Evolutionary conservation across 2,888 invertebrate genomes (phyloP).

Genomic region (Drosophila eohydei): DNA sequence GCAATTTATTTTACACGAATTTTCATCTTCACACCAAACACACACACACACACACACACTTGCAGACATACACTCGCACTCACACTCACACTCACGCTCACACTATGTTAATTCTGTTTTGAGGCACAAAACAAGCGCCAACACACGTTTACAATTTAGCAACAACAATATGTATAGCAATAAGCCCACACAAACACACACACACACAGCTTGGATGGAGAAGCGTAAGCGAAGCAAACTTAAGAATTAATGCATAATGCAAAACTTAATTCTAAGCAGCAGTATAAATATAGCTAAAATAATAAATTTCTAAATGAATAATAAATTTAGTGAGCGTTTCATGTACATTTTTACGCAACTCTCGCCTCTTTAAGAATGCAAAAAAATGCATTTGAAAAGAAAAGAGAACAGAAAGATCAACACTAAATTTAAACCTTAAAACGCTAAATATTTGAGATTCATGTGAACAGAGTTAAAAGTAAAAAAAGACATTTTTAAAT

Average conservation of each 20-base stretch:
- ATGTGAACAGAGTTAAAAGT: constrained; percentile 43
- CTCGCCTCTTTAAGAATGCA: constrained; percentile 8
- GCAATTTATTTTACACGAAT: constrained; percentile 40
- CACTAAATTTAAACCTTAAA: constrained; percentile 11
- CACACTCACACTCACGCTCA: not conserved
- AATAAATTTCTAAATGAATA: constrained; percentile 81
- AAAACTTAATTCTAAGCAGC: constrained; percentile 70
- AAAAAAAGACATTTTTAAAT: constrained; percentile 50
- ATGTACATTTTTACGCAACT: constrained; percentile 71
- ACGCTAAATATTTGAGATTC: constrained; percentile 39
- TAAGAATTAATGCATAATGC: constrained; percentile 64
- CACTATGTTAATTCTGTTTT: constrained; percentile 11
- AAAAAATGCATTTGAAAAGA: not conserved
- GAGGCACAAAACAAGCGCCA: constrained; percentile 27
- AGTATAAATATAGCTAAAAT: constrained; percentile 76
- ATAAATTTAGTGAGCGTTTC: constrained; percentile 72
- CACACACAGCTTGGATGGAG: constrained; percentile 35
- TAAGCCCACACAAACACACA: constrained; percentile 42
- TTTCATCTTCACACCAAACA: constrained; percentile 1
- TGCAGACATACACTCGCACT: not conserved
- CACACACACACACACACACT: not conserved
- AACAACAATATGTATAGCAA: constrained; percentile 60
- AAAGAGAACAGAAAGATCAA: constrained; percentile 4
- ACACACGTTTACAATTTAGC: constrained; percentile 39
- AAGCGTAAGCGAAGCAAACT: constrained; percentile 58